phyloP scores from a whole-genome alignment of 1,140 invertebrate species.

The Penaeus vannamei region DNA sequence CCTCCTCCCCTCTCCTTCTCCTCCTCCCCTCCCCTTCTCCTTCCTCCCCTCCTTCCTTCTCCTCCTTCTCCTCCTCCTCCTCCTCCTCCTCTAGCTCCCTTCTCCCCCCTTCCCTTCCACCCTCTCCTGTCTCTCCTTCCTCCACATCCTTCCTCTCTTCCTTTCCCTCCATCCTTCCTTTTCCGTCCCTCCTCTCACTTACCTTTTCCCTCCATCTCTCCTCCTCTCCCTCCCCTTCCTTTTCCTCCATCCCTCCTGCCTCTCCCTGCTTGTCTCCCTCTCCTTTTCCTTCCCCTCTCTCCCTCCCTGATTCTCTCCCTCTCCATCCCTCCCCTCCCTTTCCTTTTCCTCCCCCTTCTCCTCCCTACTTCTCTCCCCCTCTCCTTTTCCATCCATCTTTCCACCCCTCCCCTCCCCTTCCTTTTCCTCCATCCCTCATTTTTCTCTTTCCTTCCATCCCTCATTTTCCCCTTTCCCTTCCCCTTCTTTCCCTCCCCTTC shows the following conservation, averaged over 20 bases:
- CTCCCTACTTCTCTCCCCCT: neutral
- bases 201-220: neutral
- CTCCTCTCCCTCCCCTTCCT: neutral
- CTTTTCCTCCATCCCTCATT: neutral
- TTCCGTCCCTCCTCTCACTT: neutral
- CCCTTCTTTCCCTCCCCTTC: neutral
- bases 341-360: neutral
- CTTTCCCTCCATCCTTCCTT: neutral
- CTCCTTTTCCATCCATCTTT: no score
- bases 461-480: neutral
- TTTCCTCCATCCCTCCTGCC: neutral
- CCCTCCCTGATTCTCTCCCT: neutral
- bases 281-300: neutral
- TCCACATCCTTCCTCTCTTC: neutral
- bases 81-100: neutral
- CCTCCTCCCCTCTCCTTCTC: neutral
- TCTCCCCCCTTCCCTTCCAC: neutral
- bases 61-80: neutral
- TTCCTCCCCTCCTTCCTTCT: neutral
- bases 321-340: neutral
- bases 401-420: neutral
- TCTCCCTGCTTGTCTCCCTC: neutral
- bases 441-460: neutral
- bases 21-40: neutral
- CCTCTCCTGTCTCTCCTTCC: neutral